Conservation (phyloP, 2,113 vertebrate species). For the Steatornis caripensis region DNA sequence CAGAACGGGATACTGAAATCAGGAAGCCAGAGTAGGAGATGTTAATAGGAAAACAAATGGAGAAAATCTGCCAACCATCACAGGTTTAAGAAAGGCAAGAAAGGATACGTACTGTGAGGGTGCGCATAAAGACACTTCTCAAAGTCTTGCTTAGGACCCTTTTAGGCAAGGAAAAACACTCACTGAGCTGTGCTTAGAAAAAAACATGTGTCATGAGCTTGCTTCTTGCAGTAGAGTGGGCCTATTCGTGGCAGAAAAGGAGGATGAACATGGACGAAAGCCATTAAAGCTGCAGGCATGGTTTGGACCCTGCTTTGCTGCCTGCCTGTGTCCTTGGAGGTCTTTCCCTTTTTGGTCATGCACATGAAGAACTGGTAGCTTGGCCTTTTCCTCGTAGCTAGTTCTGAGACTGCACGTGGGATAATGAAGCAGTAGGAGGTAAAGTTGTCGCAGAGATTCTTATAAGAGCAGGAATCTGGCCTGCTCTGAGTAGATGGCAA, state of each 20-base stretch:
- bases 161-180: background rate
- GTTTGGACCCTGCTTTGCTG: background rate
- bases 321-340: background rate
- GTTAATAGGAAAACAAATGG: background rate
- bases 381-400: background rate
- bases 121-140: background rate
- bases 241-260: background rate
- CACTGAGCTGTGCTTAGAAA: background rate
- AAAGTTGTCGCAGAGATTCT: background rate
- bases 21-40: background rate
- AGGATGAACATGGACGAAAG: background rate
- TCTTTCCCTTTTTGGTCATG: background rate
- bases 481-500: background rate
- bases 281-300: background rate
- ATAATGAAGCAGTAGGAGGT: background rate
- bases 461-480: background rate
- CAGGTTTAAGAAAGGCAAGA: background rate
- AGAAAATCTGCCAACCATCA: background rate
- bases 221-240: background rate
- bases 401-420: background rate
- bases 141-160: background rate
- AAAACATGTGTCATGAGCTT: background rate
- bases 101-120: background rate
- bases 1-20: background rate
- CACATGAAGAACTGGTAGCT: background rate